phyloP scores from a whole-genome alignment of 2,113 vertebrate species.

The Rynchops niger region DNA sequence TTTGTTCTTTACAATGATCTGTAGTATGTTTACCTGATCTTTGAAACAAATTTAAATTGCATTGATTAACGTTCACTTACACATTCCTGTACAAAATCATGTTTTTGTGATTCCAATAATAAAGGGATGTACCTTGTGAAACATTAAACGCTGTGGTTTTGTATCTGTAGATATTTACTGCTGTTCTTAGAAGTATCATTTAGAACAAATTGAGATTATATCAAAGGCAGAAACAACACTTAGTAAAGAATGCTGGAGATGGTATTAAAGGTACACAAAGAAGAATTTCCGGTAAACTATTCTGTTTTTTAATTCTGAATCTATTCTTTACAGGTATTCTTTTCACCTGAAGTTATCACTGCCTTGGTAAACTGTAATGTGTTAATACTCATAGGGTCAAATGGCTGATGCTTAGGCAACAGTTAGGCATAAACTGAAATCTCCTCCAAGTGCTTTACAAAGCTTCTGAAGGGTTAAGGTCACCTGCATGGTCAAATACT shows the following conservation, averaged over 20 bases:
- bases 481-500: neutral
- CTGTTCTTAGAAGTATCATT: neutral
- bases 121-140: slow-evolving; percentile 90
- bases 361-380: neutral
- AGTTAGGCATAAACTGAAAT: neutral
- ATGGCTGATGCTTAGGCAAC: neutral
- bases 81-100: slow-evolving; percentile 88
- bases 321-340: neutral
- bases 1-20: slow-evolving; percentile 75
- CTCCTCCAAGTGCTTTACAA: neutral
- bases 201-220: neutral
- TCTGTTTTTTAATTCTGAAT: neutral
- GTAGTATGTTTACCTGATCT: slow-evolving; percentile 75
- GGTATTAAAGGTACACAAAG: neutral
- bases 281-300: neutral
- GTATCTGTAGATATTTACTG: neutral
- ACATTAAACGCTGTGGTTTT: slow-evolving; percentile 55
- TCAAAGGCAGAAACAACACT: neutral
- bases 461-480: neutral
- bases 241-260: neutral
- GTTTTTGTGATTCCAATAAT: slow-evolving; percentile 87
- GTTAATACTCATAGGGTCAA: neutral
- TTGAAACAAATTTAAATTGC: slow-evolving; percentile 76
- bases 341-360: neutral
- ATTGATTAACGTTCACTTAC: slow-evolving; percentile 81